These are phyloP conservation scores for Alouatta palliata DNA, from an alignment of 2,113 vertebrate species.

Conservation along the genomic window DNA sequence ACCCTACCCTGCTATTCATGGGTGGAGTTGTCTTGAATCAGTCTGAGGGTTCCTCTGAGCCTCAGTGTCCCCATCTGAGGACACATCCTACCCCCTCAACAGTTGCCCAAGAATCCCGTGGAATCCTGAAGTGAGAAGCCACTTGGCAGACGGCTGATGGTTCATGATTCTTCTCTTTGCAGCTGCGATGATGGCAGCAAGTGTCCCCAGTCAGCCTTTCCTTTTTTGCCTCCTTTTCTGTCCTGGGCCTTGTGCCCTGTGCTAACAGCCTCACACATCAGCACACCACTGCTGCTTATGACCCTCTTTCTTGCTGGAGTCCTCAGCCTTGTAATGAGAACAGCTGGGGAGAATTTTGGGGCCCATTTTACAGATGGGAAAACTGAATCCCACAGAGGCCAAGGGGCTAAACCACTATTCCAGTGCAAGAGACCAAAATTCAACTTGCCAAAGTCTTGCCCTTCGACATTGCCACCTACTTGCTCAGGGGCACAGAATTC, in stretches of 20 bases:
- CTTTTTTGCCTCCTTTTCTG: neutral
- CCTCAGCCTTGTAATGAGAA: neutral
- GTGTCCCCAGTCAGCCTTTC: neutral
- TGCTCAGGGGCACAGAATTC: neutral
- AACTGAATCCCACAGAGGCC: neutral
- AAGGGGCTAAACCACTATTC: neutral
- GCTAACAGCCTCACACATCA: neutral
- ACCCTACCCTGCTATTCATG: neutral
- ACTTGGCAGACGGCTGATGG: neutral
- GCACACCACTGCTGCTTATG: neutral
- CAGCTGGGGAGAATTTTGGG: neutral
- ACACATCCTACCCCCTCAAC: neutral
- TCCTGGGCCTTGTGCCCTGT: rapidly evolving
- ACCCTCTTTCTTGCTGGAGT: neutral
- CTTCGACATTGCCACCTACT: neutral
- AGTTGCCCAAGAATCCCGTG: neutral
- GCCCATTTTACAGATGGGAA: neutral
- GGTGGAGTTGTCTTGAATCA: neutral
- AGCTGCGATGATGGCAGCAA: rapidly evolving
- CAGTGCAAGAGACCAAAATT: neutral
- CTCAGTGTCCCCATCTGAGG: neutral
- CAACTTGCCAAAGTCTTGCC: neutral
- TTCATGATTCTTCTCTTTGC: neutral
- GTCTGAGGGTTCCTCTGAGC: neutral
- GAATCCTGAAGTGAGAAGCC: neutral